Conservation (phyloP, 2,797 vertebrate genomes). For the Cyclura pinguis region DNA sequence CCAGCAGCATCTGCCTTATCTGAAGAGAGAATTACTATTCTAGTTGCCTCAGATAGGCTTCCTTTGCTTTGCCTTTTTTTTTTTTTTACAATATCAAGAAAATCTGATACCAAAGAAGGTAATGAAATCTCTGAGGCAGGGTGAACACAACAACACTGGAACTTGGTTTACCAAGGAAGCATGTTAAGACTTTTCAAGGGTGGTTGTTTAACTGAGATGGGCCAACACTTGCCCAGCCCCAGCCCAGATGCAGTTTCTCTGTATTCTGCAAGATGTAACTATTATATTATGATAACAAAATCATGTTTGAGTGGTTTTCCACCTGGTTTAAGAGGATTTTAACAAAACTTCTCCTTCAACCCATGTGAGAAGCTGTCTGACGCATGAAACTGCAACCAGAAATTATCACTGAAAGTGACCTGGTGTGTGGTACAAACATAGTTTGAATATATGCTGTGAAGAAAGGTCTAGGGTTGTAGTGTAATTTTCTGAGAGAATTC, state of each 20-base stretch:
- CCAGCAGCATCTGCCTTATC: background rate
- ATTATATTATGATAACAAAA: background rate
- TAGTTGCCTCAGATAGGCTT: background rate
- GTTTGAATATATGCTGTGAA: background rate
- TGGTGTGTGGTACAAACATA: background rate
- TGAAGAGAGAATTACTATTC: conserved; percentile 7
- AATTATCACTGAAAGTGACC: background rate
- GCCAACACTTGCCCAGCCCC: background rate
- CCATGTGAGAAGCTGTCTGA: background rate
- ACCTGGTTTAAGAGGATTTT: background rate
- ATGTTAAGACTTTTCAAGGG: conserved; percentile 1
- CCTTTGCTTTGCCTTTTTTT: too few relatives aligned
- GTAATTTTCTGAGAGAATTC: background rate
- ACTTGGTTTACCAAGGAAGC: background rate
- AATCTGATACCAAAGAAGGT: background rate
- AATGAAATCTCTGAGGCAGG: conserved; percentile 5
- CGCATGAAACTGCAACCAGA: background rate
- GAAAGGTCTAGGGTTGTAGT: background rate
- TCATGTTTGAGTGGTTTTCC: background rate
- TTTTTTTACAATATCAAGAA: conserved; percentile 8
- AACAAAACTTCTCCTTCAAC: background rate
- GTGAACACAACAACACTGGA: background rate
- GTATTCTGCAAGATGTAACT: background rate
- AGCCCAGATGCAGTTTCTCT: background rate
- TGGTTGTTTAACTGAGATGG: conserved; percentile 10